Conservation (phyloP, 2,113 vertebrate genomes). For the Connochaetes taurinus region DNA sequence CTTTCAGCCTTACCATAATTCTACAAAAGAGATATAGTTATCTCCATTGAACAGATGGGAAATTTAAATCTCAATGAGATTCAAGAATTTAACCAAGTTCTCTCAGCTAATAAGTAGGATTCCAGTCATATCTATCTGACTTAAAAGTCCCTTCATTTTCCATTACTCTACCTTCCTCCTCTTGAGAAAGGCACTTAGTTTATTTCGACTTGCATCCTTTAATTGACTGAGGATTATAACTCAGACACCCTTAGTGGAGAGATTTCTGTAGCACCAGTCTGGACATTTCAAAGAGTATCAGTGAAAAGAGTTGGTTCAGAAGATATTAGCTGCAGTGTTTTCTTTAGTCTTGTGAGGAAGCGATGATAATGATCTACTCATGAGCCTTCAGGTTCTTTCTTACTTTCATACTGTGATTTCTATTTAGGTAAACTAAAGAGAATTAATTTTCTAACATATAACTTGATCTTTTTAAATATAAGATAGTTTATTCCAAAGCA, state of each 20-base stretch:
- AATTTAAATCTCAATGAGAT: neutral
- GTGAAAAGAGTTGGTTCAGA: neutral
- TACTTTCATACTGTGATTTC: neutral
- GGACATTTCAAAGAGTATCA: neutral
- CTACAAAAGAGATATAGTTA: neutral
- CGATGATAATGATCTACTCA: neutral
- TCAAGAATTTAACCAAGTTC: neutral
- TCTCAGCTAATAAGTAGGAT: neutral
- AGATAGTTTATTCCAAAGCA: neutral
- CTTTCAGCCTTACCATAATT: neutral
- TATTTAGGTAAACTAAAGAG: neutral
- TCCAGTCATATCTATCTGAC: neutral
- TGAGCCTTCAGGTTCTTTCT: neutral
- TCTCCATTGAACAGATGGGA: neutral
- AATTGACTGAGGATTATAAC: neutral
- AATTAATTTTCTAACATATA: neutral
- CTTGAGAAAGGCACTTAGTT: neutral
- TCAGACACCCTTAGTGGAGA: neutral
- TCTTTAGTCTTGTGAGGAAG: neutral
- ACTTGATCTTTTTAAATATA: neutral
- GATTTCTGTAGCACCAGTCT: neutral
- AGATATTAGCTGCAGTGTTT: neutral
- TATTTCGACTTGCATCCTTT: neutral
- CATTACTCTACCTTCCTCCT: neutral
- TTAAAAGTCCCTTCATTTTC: neutral